A percentile compares a stretch with the other conserved stretches of the same genome.
Conservation (phyloP, 2,797 vertebrate species). For the Aphelocoma californica region DNA sequence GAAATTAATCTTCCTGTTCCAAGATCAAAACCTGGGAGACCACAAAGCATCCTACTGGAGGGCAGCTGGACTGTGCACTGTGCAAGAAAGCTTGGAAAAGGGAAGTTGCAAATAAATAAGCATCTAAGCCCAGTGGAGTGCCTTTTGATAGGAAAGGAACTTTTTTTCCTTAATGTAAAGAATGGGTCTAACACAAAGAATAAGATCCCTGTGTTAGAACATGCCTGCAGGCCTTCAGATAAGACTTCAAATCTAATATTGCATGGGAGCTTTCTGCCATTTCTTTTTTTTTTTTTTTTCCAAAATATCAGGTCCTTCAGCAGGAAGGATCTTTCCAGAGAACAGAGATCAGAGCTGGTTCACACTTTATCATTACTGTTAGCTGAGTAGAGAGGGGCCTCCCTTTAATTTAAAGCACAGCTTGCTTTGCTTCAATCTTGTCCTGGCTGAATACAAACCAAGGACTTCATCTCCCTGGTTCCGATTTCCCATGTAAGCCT, state of each 20-base stretch:
- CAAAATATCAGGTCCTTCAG: background rate
- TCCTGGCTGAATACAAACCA: background rate
- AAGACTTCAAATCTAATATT: background rate
- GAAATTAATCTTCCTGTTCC: background rate
- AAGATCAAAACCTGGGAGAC: background rate
- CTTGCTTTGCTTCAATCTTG: background rate
- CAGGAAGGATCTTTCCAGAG: background rate
- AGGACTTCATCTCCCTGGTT: background rate
- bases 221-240: background rate
- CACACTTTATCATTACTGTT: background rate
- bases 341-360: background rate
- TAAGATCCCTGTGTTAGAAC: background rate
- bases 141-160: background rate
- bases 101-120: background rate
- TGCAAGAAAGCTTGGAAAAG: background rate
- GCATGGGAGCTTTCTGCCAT: background rate
- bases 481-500: background rate
- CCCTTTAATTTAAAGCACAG: background rate
- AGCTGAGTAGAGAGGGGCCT: background rate
- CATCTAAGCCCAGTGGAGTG: background rate
- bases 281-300: background rate
- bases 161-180: background rate
- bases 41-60: background rate
- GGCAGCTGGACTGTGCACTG: background rate
- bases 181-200: background rate